phyloP scores from a whole-genome alignment of 2,797 vertebrate genomes.

The Coluber constrictor region DNA sequence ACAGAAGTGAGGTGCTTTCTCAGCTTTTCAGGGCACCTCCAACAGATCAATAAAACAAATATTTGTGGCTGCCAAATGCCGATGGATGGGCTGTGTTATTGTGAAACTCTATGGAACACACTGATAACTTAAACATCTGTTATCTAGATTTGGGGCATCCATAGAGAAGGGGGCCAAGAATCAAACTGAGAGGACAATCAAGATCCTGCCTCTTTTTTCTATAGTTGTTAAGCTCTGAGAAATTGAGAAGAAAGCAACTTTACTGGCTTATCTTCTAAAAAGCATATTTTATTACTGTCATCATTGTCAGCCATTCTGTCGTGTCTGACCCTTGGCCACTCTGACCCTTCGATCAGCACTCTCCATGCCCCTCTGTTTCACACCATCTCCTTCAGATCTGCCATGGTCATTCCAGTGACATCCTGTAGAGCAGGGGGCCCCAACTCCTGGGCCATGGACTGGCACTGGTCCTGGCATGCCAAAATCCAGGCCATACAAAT shows the following conservation, averaged over 20 bases:
- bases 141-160: neutral
- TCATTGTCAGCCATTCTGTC: too few species aligned
- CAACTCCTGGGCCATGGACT: too few species aligned
- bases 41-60: conserved; percentile 25
- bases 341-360: too few species aligned
- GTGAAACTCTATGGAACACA: neutral
- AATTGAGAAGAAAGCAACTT: neutral
- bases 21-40: neutral
- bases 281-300: neutral
- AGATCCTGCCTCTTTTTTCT: neutral
- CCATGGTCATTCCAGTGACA: too few species aligned
- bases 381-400: too few species aligned
- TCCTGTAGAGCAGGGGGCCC: too few species aligned
- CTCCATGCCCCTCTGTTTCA: too few species aligned
- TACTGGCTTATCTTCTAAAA: neutral
- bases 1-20: conserved; percentile 16
- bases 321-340: too few species aligned
- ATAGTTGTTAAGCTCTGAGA: neutral
- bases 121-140: neutral
- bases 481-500: too few species aligned
- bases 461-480: too few species aligned
- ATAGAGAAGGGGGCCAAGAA: neutral
- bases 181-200: neutral
- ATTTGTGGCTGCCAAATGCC: conserved; percentile 8
- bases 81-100: neutral